These are phyloP conservation scores for Cyanoderma ruficeps DNA, from an alignment of 2,113 vertebrate genomes.

Conservation along the genomic window DNA sequence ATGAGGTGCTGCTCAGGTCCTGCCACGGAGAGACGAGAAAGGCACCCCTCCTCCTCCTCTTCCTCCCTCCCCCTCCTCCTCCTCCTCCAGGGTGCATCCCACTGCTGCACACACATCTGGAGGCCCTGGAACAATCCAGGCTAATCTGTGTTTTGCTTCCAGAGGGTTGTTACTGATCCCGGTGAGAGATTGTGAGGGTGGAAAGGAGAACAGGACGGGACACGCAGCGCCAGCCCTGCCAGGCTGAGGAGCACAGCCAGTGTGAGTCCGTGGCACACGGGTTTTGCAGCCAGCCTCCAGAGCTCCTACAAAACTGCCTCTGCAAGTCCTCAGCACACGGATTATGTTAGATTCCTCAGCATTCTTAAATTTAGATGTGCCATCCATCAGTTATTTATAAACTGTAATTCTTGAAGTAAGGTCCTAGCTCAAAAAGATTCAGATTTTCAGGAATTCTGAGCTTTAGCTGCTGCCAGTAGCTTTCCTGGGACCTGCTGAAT, in stretches of 20 bases:
- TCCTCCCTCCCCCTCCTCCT: not conserved
- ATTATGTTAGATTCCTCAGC: not conserved
- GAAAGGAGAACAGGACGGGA: not conserved
- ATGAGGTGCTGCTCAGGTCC: not conserved
- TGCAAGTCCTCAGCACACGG: not conserved
- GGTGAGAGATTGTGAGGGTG: not conserved
- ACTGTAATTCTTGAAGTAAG: not conserved
- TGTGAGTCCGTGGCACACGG: not conserved
- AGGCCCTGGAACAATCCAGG: not conserved
- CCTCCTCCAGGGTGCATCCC: not conserved
- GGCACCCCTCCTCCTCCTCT: not conserved
- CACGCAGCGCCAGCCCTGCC: not conserved
- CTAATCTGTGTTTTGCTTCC: not conserved
- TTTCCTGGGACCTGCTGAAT: not conserved
- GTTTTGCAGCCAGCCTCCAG: not conserved
- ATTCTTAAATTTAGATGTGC: not conserved
- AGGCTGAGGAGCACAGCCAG: not conserved
- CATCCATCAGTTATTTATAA: not conserved
- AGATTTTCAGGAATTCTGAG: not conserved
- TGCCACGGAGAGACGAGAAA: not conserved
- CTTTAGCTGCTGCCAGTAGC: not conserved
- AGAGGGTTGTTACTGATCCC: not conserved
- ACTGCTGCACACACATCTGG: not conserved
- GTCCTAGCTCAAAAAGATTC: not conserved
- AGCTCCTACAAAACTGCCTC: not conserved